Base-by-base conservation (phyloP, 2,113 vertebrate genomes). In the Todiramphus chloris region DNA sequence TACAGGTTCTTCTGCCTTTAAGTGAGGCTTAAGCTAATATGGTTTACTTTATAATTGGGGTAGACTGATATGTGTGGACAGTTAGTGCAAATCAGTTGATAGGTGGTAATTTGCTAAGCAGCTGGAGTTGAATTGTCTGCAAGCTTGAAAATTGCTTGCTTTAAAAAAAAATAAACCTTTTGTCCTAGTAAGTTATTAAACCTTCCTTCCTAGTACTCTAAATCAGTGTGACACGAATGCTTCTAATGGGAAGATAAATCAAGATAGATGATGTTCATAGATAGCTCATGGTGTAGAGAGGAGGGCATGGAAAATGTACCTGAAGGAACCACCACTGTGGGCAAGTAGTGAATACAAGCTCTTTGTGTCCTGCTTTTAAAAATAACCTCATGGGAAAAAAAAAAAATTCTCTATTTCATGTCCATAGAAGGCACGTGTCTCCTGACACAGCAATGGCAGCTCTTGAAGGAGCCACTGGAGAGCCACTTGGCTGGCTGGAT, bases 31-130 rank as follows among this genome's bases (percentile, higher is more conserved):
- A 94, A 66, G 66, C 48, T 93, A 79, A 89, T 89, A 58, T 83
- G 81, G 93, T 91, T 92, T 96, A 44, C 84, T 96, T 95, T 67
- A 73, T 96, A 96, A 94, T 69, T 91, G 93, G 66, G 87, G 19
- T 70, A 89, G 89, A 82, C 84, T 84, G 93, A 91, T 96, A 64
- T 20, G 77, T 85, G 70, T 87, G 91, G 89, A 96, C 91, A 95
- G 68, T 91, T 93, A 76, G 17, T 68, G 93, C 76, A 96, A 69
- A 96, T 79, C 89, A 91, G 53, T 84, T 93, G 94, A 87, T 95
- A 89, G 91, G 96, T 96, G 91, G 74, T 91, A 96, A 96, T 96
- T 96, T 69, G 81, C 81, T 76, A 93, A 96, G 89, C 94, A 95
- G 95, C 84, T 96, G 93, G 95, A 94, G 89, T 91, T 95, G 96